Percentiles rank a stretch among this genome's conserved stretches.
phyloP scores from a whole-genome alignment of 2,888 invertebrate genomes.

The Drosophila mercatorum region DNA sequence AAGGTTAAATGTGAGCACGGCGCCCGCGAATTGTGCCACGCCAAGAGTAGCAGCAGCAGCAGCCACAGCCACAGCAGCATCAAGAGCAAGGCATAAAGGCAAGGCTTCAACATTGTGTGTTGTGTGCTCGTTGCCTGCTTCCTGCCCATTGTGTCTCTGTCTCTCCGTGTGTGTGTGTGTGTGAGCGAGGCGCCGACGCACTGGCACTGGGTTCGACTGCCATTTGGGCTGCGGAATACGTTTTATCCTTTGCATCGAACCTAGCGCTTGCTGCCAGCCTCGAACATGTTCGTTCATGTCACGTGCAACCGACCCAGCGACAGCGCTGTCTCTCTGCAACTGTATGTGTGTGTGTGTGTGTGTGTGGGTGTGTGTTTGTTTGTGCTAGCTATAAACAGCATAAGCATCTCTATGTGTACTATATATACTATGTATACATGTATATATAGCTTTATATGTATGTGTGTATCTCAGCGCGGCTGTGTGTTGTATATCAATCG shows the following conservation, averaged over 20 bases:
- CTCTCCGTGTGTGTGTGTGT: neutral
- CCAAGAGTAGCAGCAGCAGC: constrained; percentile 38
- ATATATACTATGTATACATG: constrained; percentile 12
- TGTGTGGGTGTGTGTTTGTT: constrained; percentile 33
- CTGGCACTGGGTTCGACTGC: constrained; percentile 32
- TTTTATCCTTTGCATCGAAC: constrained; percentile 69
- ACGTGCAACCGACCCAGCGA: constrained; percentile 48
- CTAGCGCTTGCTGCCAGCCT: constrained; percentile 37
- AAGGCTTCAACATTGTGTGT: constrained; percentile 48
- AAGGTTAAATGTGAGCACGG: constrained; percentile 71
- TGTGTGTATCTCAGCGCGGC: constrained; percentile 39
- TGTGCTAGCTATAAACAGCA: constrained; percentile 63
- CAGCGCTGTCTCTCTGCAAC: constrained; percentile 23
- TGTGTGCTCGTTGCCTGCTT: constrained; percentile 48
- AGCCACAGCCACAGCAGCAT: constrained; percentile 25
- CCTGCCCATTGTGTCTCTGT: constrained; percentile 56
- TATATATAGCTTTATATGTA: constrained; percentile 8
- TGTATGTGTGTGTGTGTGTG: constrained; percentile 18
- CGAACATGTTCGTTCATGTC: constrained; percentile 61
- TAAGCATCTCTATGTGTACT: constrained; percentile 51
- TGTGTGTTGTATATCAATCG: constrained; percentile 68
- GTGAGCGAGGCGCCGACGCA: constrained; percentile 60
- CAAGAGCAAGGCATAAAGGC: constrained; percentile 46
- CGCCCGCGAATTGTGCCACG: constrained; percentile 70
- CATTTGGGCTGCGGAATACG: constrained; percentile 44